Conservation (phyloP, 2,888 invertebrate species). For the Xylota sylvarum region DNA sequence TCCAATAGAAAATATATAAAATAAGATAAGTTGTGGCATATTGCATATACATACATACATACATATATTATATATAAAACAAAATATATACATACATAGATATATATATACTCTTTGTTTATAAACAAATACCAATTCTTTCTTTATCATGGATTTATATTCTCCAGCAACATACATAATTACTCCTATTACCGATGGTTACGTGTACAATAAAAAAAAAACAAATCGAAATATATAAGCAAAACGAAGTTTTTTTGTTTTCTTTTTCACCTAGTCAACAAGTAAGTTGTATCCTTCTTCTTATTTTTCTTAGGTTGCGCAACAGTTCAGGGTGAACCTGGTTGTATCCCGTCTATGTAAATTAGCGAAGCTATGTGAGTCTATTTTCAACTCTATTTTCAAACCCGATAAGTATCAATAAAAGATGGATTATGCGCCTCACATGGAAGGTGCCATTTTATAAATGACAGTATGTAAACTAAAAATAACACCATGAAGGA, state of each 20-base stretch:
- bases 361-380: too few relatives aligned
- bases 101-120: conserved; percentile 47
- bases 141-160: conserved; percentile 68
- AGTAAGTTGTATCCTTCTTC: too few relatives aligned
- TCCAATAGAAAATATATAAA: conserved; percentile 57
- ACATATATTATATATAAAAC: conserved; percentile 11
- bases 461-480: too few relatives aligned
- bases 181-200: conserved; percentile 67
- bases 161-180: conserved; percentile 44
- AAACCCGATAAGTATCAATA: too few relatives aligned
- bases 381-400: too few relatives aligned
- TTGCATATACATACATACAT: conserved; percentile 48
- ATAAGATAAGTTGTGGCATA: conserved; percentile 47
- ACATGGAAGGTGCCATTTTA: too few relatives aligned
- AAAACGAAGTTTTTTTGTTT: conserved; percentile 18
- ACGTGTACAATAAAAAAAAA: conserved; percentile 63
- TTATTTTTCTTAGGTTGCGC: too few relatives aligned
- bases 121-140: conserved; percentile 44
- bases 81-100: conserved; percentile 31
- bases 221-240: conserved; percentile 49
- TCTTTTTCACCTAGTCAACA: neutral
- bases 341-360: too few relatives aligned
- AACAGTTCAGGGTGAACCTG: too few relatives aligned
- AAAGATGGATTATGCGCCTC: too few relatives aligned
- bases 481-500: too few relatives aligned